Evolutionary conservation across 2,797 vertebrate genomes (phyloP).

Genomic region (Scolopax bukidnonensis): DNA sequence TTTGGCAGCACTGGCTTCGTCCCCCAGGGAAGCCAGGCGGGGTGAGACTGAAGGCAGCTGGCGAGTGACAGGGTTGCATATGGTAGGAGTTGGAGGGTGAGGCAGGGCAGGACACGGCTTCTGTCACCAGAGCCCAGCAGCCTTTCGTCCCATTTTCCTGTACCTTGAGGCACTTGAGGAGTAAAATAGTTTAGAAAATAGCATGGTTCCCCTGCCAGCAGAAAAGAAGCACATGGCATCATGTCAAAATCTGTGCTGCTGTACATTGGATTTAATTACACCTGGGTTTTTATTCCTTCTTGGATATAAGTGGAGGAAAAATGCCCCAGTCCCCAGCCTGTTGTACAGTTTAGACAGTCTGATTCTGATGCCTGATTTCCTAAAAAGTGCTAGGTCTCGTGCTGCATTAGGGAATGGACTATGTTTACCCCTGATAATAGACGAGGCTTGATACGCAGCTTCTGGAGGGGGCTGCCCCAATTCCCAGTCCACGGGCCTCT

Average conservation of each 20-base stretch:
- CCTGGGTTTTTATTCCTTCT: not conserved
- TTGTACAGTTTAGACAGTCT: not conserved
- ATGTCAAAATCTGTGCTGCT: not conserved
- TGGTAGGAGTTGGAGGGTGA: not conserved
- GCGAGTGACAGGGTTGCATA: not conserved
- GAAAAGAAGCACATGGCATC: not conserved
- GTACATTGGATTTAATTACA: not conserved
- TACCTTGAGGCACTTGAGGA: not conserved
- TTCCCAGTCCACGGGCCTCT: not conserved
- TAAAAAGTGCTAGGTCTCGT: not conserved
- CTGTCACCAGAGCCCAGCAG: not conserved
- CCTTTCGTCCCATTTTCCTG: not conserved
- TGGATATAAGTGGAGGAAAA: not conserved
- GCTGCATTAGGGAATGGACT: not conserved
- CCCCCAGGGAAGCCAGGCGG: fast-evolving
- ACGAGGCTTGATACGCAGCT: not conserved
- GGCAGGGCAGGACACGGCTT: not conserved
- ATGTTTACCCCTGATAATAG: not conserved
- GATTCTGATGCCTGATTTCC: not conserved
- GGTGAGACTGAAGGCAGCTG: not conserved
- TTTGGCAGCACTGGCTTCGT: not conserved
- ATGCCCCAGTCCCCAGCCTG: not conserved
- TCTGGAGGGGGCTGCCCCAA: not conserved
- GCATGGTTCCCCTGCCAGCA: not conserved
- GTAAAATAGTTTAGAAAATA: not conserved